Evolutionary conservation across 2,797 vertebrate species (phyloP).

Genomic region (Chaetodon trifasciatus): DNA sequence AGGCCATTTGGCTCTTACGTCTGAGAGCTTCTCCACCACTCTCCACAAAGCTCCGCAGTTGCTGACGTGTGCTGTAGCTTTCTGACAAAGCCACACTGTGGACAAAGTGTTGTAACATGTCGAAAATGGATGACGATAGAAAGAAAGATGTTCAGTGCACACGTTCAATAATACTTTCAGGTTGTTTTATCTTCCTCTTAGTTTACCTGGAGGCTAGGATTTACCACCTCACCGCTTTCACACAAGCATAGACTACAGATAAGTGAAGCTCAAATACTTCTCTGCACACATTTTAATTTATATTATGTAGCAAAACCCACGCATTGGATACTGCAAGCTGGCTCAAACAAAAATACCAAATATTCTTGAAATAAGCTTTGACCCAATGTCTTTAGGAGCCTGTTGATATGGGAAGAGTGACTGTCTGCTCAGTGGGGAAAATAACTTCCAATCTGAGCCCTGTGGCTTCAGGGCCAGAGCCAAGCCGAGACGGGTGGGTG

Average conservation of each 20-base stretch:
- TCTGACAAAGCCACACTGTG: slow-evolving; percentile 18
- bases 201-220: background rate
- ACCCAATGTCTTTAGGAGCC: slow-evolving; percentile 20
- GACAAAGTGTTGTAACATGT: background rate
- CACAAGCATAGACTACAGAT: background rate
- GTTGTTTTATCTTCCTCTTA: background rate
- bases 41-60: slow-evolving; percentile 18
- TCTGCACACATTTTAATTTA: background rate
- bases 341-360: background rate
- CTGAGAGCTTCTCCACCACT: slow-evolving; percentile 43
- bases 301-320: background rate
- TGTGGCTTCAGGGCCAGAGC: slow-evolving; percentile 61
- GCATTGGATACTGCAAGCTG: too few relatives aligned
- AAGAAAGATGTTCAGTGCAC: background rate
- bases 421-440: slow-evolving; percentile 45
- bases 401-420: slow-evolving; percentile 40
- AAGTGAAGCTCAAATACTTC: background rate
- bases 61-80: background rate
- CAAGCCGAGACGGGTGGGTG: slow-evolving; percentile 53
- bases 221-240: background rate
- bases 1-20: slow-evolving; percentile 58
- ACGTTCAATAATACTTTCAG: background rate
- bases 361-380: slow-evolving; percentile 32
- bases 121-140: background rate
- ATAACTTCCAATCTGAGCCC: slow-evolving; percentile 64